Conservation (phyloP, 1,140 invertebrate species). For the Tetragonula clypearis region DNA sequence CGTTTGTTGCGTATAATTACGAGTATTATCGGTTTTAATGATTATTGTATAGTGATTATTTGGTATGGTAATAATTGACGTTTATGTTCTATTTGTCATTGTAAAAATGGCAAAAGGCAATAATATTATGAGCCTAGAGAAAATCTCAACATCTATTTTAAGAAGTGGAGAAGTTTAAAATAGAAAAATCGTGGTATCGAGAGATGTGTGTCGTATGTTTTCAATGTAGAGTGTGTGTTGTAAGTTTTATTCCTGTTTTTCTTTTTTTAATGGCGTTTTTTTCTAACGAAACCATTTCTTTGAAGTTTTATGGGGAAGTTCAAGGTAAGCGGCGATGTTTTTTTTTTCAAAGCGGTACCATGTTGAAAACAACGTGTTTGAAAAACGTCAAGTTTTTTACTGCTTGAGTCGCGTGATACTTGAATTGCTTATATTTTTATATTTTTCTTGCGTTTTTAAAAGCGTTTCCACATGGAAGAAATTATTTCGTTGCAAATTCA, state of each 20-base stretch:
- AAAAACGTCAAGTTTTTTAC: constrained; percentile 2
- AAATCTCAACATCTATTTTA: no score
- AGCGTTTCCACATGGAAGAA: not conserved
- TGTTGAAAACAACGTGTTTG: not conserved
- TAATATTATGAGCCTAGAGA: no score
- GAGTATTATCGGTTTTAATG: not conserved
- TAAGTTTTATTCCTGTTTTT: not conserved
- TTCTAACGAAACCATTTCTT: not conserved
- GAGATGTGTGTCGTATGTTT: no score
- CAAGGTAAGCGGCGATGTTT: not conserved
- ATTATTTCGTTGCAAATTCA: not conserved
- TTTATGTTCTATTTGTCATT: no score
- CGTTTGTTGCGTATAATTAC: not conserved
- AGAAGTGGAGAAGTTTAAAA: not conserved
- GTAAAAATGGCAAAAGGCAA: no score
- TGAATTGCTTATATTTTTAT: not conserved
- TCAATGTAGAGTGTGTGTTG: not conserved
- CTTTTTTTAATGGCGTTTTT: not conserved
- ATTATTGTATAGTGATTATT: no score
- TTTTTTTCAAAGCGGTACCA: not conserved
- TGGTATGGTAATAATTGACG: no score
- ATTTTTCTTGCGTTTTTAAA: not conserved
- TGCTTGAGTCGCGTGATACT: not conserved
- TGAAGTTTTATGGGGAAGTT: constrained; percentile 1
- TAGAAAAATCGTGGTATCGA: not conserved